Evolutionary conservation across 2,797 vertebrate genomes (phyloP), one percentile per base, ranked within the genome.

Genomic region (Crocidura indochinensis): DNA sequence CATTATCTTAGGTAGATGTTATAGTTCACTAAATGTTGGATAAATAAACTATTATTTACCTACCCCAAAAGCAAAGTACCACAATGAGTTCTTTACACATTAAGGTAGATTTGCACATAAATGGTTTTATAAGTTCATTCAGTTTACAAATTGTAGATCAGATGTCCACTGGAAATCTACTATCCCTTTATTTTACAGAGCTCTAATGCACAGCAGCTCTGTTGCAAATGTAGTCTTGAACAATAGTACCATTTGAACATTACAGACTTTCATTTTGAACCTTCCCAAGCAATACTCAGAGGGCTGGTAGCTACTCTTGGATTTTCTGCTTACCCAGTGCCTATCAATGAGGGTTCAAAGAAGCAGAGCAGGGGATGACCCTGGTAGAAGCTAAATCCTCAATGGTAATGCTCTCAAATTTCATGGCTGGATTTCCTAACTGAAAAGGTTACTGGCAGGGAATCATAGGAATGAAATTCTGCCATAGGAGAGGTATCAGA

Each of bases 131-230:
- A 49, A 84, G 8, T 53, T 69, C n/a, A 56, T 29, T 56, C 2
- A 29, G 26, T 85, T 26, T 60, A 78, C 38, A 91, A 19, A 90
- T 87, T 79, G 65, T 24, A 69, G 56, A 38, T 49, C 49, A 87
- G 64, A 38, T 51, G 84, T 46, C 17, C 56, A 80, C 26, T 44
- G 29, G 53, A 80, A 71, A 81, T n/a, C 12, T 17, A 68, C 82
- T 67, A 84, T 38, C 53, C 44, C 91, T 56, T 87, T 92, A 53
- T 74, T 90, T 80, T 29, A 85, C 38, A 47, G 67, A 14, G 60
- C 24, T 6, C 31, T 79, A 68, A 78, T 0, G 12, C n/a, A 83
- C 68, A 29, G 10, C 29, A 72, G 27, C 79, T 11, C 49, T 65
- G 27, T 82, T 82, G 44, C 24, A 74, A 81, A 87, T 26, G 20